Base-by-base conservation (phyloP, 1,140 invertebrate genomes). In the Tigriopus japonicus region DNA sequence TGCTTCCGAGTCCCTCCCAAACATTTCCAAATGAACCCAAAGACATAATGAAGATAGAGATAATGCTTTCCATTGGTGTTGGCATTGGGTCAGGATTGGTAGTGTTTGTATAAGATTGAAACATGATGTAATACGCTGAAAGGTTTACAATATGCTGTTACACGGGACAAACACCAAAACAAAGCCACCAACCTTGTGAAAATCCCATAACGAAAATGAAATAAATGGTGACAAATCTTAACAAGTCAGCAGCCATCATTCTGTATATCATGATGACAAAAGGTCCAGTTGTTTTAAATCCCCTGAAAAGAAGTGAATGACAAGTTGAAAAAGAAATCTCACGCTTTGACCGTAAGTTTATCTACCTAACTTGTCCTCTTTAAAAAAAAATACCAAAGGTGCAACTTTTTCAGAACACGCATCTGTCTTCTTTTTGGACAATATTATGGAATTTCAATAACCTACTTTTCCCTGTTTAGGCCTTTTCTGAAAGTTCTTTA, bases 231-330 rank as follows among this genome's bases (percentile, higher is more conserved):
- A 93, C 89, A 72, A 98, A 98, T 65, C 93, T 78, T 7, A 96
- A 72, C 15, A 98, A 72, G 74, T 98, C 94, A 63, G 89, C 90
- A 76, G 86, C 86, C 19, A 98, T 85, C 89, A 98, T 98, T 64
- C 90, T 81, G 73, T 98, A 97, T 64, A 98, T 94, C 94, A 98
- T 98, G 56, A 96, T 90, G 6, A 98, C 93, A 79, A 98, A 97
- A 7, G 94, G 93, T 1, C 94, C 94, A 0, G 98, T 90, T 0
- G 92, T 93, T 70, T 94, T 93, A 70, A 98, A 94, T 23, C 93
- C 93, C 68, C 92, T 90, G 70, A 62, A 76, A 73, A 69, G 64
- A 65, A 66, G 66, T 45, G 62, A 65, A 35, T 35, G 28, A 35
- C 28, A 35, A 9, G 3, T 5, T 35, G 28, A 35, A 3, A 35